A percentile compares a stretch with the other conserved stretches of the same genome.
These are phyloP conservation scores for Amblyjoppa fuscipennis DNA, from an alignment of 2,888 invertebrate genomes.

Conservation along the genomic window DNA sequence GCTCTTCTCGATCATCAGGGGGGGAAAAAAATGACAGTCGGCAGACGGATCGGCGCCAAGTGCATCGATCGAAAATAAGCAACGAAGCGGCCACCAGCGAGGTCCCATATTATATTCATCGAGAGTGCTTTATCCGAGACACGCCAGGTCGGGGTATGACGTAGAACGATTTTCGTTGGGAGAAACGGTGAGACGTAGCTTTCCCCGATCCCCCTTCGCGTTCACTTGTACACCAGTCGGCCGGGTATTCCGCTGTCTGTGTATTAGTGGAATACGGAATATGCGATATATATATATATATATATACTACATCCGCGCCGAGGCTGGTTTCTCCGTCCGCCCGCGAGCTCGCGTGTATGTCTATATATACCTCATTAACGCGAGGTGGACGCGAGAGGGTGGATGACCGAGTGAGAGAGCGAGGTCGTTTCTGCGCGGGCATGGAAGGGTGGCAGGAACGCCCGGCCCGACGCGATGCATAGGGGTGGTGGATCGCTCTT, in stretches of 20 bases:
- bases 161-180: slow-evolving; percentile 32
- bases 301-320: slow-evolving; percentile 37
- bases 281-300: slow-evolving; percentile 10
- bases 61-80: slow-evolving; percentile 29
- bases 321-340: slow-evolving; percentile 53
- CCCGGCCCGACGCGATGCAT: slow-evolving; percentile 53
- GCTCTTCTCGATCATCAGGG: neutral
- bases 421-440: slow-evolving; percentile 56
- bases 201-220: slow-evolving; percentile 1
- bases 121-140: slow-evolving; percentile 46
- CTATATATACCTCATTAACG: slow-evolving; percentile 69
- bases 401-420: slow-evolving; percentile 49
- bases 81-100: neutral
- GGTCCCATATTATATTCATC: slow-evolving; percentile 48
- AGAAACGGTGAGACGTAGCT: slow-evolving; percentile 1
- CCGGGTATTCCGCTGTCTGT: neutral
- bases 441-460: slow-evolving; percentile 27
- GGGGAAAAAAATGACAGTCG: neutral
- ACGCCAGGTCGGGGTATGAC: slow-evolving; percentile 25
- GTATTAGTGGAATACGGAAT: slow-evolving; percentile 5
- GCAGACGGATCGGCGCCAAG: slow-evolving; percentile 12
- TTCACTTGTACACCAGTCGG: slow-evolving; percentile 12
- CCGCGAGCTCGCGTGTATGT: slow-evolving; percentile 42
- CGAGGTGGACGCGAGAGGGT: slow-evolving; percentile 62
- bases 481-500: slow-evolving; percentile 59